phyloP scores from a whole-genome alignment of 2,113 vertebrate genomes.

The Taxidea taxus region DNA sequence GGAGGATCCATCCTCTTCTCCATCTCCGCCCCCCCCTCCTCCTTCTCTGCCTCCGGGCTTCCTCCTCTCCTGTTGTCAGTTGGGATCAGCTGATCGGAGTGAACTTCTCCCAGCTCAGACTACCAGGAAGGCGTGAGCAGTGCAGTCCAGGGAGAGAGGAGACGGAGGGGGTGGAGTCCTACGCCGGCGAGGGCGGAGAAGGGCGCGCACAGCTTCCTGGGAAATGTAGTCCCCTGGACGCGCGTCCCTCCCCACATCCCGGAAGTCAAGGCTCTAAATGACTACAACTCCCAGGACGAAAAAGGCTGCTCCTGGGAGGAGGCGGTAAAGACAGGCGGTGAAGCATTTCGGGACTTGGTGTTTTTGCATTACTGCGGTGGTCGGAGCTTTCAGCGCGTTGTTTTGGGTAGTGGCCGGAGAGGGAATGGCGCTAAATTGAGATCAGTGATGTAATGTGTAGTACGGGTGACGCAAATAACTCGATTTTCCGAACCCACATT shows the following conservation, averaged over 20 bases:
- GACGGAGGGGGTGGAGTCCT: constrained; percentile 10
- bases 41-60: constrained; percentile 51
- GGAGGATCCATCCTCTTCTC: constrained; percentile 60
- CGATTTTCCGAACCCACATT: not conserved
- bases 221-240: constrained; percentile 25
- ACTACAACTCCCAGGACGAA: constrained; percentile 63
- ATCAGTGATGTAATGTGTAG: not conserved
- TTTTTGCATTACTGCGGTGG: not conserved
- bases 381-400: not conserved
- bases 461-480: not conserved
- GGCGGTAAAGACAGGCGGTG: not conserved
- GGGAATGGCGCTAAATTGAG: constrained; percentile 7
- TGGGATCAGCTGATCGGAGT: constrained; percentile 92
- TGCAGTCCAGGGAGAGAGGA: constrained; percentile 63
- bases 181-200: constrained; percentile 52
- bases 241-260: accelerated
- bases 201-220: not conserved
- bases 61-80: constrained; percentile 85
- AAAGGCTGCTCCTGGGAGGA: not conserved
- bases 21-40: constrained; percentile 61
- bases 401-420: not conserved
- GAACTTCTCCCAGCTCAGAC: constrained; percentile 79
- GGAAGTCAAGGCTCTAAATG: not conserved
- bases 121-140: constrained; percentile 81
- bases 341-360: constrained; percentile 59